Evolutionary conservation across 2,888 invertebrate species (phyloP).

Genomic region (Sarcophaga variegata): DNA sequence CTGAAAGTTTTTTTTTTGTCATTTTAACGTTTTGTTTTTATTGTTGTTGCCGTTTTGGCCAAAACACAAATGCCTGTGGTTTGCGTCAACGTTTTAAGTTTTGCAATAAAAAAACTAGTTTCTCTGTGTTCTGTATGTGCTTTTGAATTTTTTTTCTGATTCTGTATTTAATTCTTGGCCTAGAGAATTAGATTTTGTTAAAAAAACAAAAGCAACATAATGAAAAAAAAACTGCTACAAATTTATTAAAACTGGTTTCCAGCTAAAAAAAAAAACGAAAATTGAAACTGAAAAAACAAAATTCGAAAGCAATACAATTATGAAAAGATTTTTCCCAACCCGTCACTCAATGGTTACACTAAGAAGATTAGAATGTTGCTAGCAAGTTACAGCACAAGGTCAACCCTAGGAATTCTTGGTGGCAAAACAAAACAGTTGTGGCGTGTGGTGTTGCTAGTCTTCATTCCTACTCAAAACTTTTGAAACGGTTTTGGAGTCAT

Average conservation of each 20-base stretch:
- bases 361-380: conserved; percentile 19
- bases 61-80: conserved; percentile 45
- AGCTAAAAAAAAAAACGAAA: conserved; percentile 40
- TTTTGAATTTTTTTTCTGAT: too few relatives aligned
- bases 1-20: background rate
- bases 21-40: conserved; percentile 1
- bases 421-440: too few relatives aligned
- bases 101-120: conserved; percentile 63
- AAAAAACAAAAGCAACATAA: too few relatives aligned
- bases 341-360: background rate
- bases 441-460: too few relatives aligned
- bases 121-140: conserved; percentile 23
- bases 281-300: background rate
- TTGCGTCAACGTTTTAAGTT: conserved; percentile 47
- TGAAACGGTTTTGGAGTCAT: too few relatives aligned
- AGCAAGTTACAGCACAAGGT: background rate
- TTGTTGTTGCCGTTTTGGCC: conserved; percentile 18
- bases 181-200: conserved; percentile 62
- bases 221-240: too few relatives aligned
- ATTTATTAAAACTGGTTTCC: conserved; percentile 59
- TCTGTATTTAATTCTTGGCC: conserved; percentile 59
- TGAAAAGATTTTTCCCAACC: conserved; percentile 18
- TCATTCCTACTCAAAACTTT: too few relatives aligned
- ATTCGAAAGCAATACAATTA: too few relatives aligned
- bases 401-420: too few relatives aligned